phyloP scores from a whole-genome alignment of 2,113 vertebrate species.

The Maccullochella peelii region DNA sequence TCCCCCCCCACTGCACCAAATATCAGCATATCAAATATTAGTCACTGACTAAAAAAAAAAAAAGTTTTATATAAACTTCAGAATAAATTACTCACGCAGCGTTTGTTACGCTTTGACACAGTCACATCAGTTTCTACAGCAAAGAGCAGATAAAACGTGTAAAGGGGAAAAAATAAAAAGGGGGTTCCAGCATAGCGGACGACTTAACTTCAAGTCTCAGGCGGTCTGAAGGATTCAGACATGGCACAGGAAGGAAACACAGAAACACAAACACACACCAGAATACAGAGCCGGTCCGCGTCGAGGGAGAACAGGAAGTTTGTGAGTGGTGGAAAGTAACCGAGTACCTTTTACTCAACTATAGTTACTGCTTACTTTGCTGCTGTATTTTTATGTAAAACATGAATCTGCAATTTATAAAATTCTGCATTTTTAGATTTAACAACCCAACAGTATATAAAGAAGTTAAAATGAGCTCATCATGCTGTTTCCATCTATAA shows the following conservation, averaged over 20 bases:
- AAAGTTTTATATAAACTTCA: conserved; percentile 18
- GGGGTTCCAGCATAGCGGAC: conserved; percentile 12
- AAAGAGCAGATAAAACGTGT: neutral
- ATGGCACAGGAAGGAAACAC: conserved; percentile 33
- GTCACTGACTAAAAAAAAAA: conserved; percentile 26
- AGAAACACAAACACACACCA: conserved; percentile 8
- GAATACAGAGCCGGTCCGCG: neutral
- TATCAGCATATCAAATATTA: conserved; percentile 46
- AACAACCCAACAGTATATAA: neutral
- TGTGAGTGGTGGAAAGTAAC: neutral
- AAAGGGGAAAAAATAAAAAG: neutral
- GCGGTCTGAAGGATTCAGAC: conserved; percentile 39
- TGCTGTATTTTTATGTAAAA: no score
- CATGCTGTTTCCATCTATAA: neutral
- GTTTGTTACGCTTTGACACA: conserved; percentile 6
- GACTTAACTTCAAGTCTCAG: conserved; percentile 41
- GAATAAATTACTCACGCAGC: conserved; percentile 46
- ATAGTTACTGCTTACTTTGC: no score
- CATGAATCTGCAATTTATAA: neutral
- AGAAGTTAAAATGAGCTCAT: neutral
- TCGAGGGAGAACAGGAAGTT: neutral
- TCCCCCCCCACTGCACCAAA: conserved; percentile 18
- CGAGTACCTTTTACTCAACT: neutral
- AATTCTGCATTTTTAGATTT: neutral
- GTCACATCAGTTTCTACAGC: conserved; percentile 12